These are phyloP conservation scores for Ctenosaura bakeri DNA, from an alignment of 2,797 vertebrate species.

Conservation along the genomic window DNA sequence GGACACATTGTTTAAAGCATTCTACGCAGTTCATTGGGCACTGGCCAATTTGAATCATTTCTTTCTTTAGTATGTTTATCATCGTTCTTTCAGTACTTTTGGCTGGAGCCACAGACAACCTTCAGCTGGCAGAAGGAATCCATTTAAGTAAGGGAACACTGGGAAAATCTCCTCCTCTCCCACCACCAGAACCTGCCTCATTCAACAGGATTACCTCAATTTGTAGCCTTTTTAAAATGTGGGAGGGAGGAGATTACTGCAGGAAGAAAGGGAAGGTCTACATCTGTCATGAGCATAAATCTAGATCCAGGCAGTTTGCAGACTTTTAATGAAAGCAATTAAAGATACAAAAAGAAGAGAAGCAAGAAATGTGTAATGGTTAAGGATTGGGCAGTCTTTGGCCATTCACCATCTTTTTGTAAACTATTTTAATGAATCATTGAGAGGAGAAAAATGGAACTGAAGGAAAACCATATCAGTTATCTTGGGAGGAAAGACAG, in stretches of 20 bases:
- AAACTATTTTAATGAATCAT: background rate
- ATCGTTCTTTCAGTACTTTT: background rate
- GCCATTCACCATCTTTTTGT: background rate
- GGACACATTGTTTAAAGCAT: background rate
- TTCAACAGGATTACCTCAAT: background rate
- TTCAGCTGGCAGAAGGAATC: background rate
- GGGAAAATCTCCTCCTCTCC: background rate
- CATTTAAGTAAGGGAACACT: background rate
- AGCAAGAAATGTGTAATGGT: background rate
- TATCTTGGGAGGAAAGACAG: background rate
- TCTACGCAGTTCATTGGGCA: background rate
- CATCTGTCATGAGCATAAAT: background rate
- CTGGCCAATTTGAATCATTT: background rate
- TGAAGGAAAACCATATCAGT: background rate
- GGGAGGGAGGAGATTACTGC: background rate
- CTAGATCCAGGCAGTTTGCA: background rate
- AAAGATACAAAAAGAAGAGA: background rate
- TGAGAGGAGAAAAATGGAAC: background rate
- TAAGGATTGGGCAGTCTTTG: background rate
- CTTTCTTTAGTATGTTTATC: background rate
- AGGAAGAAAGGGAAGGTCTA: background rate
- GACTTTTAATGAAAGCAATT: background rate
- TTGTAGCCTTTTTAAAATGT: background rate
- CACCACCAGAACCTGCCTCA: background rate
- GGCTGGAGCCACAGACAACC: background rate